Conservation (phyloP, 2,113 vertebrate genomes). For the Mustelus asterias region DNA sequence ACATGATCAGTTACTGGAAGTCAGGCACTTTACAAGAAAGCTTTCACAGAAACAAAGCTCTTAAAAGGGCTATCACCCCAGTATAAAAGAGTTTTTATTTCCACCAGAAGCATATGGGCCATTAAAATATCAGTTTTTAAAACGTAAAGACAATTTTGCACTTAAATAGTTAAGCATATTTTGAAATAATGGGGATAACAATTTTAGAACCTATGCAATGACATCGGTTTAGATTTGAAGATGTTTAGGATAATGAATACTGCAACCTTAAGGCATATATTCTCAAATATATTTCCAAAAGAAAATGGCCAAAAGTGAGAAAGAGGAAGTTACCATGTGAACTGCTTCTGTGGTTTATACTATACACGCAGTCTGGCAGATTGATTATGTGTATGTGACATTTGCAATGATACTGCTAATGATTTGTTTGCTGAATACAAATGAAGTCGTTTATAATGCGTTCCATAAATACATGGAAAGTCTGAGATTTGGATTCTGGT, state of each 20-base stretch:
- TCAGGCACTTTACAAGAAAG: background rate
- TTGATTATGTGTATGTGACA: constrained; percentile 38
- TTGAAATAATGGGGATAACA: background rate
- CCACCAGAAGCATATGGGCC: background rate
- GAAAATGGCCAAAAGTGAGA: background rate
- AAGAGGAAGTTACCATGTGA: background rate
- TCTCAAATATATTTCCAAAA: constrained; percentile 10
- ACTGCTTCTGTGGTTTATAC: background rate
- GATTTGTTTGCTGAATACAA: constrained; percentile 37
- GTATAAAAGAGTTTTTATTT: background rate
- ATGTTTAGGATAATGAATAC: background rate
- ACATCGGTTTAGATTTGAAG: constrained; percentile 6
- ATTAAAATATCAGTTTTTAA: background rate
- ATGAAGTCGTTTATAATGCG: constrained; percentile 36
- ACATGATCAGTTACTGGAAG: background rate
- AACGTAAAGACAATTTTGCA: background rate
- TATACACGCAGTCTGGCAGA: constrained; percentile 26
- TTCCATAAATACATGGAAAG: constrained; percentile 37
- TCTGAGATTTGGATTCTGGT: constrained; percentile 22
- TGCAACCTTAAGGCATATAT: background rate
- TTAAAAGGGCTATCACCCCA: background rate
- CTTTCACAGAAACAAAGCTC: background rate
- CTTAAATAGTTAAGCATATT: background rate
- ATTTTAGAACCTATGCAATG: background rate
- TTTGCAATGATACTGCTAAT: constrained; percentile 37